Conservation (phyloP, 2,113 vertebrate species). For the Oreotrochilus melanogaster region DNA sequence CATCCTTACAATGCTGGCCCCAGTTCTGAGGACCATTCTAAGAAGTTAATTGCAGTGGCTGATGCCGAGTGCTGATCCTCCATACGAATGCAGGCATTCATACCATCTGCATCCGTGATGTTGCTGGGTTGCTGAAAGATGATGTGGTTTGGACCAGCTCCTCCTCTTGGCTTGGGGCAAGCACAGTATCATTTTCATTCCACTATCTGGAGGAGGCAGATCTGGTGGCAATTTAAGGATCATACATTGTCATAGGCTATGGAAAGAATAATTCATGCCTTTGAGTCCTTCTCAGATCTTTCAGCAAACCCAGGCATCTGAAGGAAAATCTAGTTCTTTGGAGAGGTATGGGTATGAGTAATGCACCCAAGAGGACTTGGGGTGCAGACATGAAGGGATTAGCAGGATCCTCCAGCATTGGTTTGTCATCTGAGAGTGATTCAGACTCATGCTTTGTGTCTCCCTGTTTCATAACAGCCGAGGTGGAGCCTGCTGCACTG, state of each 20-base stretch:
- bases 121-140: not conserved
- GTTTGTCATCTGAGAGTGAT: not conserved
- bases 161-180: not conserved
- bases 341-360: conserved; percentile 48
- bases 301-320: conserved; percentile 65
- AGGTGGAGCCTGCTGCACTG: not conserved
- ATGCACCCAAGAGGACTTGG: not conserved
- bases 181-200: conserved; percentile 11
- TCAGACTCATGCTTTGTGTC: not conserved
- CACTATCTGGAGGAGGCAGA: conserved; percentile 33
- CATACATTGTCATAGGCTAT: conserved; percentile 65
- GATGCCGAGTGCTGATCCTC: not conserved
- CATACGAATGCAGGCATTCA: not conserved
- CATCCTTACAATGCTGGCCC: not conserved
- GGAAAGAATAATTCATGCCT: conserved; percentile 72
- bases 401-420: not conserved
- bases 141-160: not conserved
- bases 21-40: not conserved
- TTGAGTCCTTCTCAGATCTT: conserved; percentile 67
- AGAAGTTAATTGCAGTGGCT: not conserved
- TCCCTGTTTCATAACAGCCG: not conserved
- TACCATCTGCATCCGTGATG: not conserved
- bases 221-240: conserved; percentile 58
- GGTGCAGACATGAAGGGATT: conserved; percentile 1
- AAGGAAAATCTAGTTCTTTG: conserved; percentile 63